Conservation (phyloP, 1,140 invertebrate genomes). For the Drosophila eugracilis region DNA sequence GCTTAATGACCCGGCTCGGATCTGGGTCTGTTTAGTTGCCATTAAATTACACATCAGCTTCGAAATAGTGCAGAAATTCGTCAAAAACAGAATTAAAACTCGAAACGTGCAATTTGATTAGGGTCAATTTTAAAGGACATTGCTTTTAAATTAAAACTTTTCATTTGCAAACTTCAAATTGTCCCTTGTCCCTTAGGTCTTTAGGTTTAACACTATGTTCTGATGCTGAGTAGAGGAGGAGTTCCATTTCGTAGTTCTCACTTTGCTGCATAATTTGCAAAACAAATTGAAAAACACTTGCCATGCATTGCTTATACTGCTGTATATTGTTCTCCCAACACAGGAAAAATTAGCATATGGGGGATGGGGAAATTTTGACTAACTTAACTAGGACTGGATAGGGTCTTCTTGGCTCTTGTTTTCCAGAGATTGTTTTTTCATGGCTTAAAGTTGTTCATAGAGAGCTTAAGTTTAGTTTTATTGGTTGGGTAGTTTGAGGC, state of each 20-base stretch:
- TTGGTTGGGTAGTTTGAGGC: neutral
- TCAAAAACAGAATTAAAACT: slow-evolving; percentile 57
- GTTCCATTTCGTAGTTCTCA: slow-evolving; percentile 20
- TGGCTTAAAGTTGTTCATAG: slow-evolving; percentile 7
- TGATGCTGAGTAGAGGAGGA: neutral
- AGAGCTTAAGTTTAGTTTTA: neutral
- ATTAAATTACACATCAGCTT: slow-evolving; percentile 49
- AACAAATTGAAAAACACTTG: slow-evolving; percentile 59
- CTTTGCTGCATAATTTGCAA: slow-evolving; percentile 54
- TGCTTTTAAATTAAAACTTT: too few relatives aligned
- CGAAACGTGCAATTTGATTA: slow-evolving; percentile 10
- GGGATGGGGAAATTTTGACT: slow-evolving; percentile 10
- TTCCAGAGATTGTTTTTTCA: slow-evolving; percentile 2
- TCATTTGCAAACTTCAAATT: too few relatives aligned
- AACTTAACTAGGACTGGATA: slow-evolving; percentile 16
- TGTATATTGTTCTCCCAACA: slow-evolving; percentile 28
- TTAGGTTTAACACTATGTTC: neutral
- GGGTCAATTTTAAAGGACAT: neutral
- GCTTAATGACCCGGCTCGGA: slow-evolving; percentile 53
- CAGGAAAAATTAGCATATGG: slow-evolving; percentile 36
- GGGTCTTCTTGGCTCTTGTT: slow-evolving; percentile 6
- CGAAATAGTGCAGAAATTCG: slow-evolving; percentile 27
- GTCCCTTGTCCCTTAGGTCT: slow-evolving; percentile 19
- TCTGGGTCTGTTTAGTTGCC: slow-evolving; percentile 55
- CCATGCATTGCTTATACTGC: slow-evolving; percentile 23